A percentile compares a stretch with the other conserved stretches of the same genome.
Evolutionary conservation across 2,888 invertebrate genomes (phyloP).

Genomic region (Drosophila nr. perissopoda): DNA sequence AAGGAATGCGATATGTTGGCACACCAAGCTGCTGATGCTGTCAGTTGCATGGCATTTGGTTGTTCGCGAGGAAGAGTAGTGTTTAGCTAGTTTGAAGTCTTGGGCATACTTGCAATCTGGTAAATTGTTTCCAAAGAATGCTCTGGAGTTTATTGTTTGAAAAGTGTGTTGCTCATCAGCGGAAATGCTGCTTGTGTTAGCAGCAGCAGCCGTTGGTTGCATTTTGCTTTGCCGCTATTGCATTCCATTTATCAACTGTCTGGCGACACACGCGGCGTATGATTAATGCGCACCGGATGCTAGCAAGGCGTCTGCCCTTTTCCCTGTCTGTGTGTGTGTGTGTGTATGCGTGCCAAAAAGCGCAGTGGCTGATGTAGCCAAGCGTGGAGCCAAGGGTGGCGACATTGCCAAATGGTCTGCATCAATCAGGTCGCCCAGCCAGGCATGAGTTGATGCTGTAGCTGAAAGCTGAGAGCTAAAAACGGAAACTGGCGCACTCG

Average conservation of each 20-base stretch:
- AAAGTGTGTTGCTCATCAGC: slow-evolving; percentile 28
- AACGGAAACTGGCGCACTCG: slow-evolving; percentile 12
- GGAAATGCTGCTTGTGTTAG: slow-evolving; percentile 20
- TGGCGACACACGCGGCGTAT: slow-evolving; percentile 62
- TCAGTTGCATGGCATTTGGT: background rate
- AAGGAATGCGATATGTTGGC: background rate
- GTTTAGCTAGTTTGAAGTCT: slow-evolving; percentile 1
- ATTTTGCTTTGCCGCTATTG: slow-evolving; percentile 33
- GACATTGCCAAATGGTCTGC: slow-evolving; percentile 50
- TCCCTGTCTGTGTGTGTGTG: background rate
- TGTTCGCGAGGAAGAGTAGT: background rate
- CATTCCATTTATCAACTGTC: slow-evolving; percentile 67
- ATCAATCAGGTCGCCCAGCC: slow-evolving; percentile 44
- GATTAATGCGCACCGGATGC: slow-evolving; percentile 56
- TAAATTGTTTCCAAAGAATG: slow-evolving; percentile 60
- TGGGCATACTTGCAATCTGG: slow-evolving; percentile 37
- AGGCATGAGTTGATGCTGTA: slow-evolving; percentile 4
- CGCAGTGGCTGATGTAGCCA: background rate
- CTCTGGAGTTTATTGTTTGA: slow-evolving; percentile 39
- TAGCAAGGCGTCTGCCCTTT: slow-evolving; percentile 18
- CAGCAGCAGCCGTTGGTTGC: slow-evolving; percentile 17
- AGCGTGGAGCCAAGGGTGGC: slow-evolving; percentile 21
- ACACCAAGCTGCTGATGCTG: background rate
- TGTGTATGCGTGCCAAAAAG: background rate
- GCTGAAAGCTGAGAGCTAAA: background rate